Conservation (phyloP, 2,888 invertebrate genomes). For the Lapara coniferarum region DNA sequence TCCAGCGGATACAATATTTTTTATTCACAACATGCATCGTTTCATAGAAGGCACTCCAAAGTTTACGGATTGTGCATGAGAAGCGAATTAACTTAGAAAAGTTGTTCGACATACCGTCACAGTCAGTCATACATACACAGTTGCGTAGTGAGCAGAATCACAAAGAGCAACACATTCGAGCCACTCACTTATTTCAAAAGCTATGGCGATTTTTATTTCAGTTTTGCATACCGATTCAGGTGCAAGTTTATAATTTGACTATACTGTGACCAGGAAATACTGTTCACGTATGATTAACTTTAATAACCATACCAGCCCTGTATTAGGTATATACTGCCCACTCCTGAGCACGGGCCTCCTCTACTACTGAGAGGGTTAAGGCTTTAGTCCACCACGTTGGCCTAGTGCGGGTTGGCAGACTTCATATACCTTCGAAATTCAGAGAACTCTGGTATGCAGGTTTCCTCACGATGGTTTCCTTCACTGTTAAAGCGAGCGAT, state of each 20-base stretch:
- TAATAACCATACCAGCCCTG: too few species aligned
- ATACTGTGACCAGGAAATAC: slow-evolving; percentile 11
- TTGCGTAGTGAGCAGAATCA: slow-evolving; percentile 61
- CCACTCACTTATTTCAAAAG: slow-evolving; percentile 76
- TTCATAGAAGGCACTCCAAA: slow-evolving; percentile 56
- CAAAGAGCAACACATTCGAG: slow-evolving; percentile 78
- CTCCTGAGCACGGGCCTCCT: too few species aligned
- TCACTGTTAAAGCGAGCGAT: too few species aligned
- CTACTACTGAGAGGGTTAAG: too few species aligned
- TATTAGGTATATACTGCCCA: too few species aligned
- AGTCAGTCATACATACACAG: slow-evolving; percentile 46
- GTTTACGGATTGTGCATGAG: slow-evolving; percentile 75
- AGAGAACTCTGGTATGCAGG: too few species aligned
- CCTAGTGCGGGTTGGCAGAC: too few species aligned
- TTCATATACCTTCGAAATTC: too few species aligned
- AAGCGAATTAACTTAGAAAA: slow-evolving; percentile 77
- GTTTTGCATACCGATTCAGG: slow-evolving; percentile 58
- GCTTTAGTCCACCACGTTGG: too few species aligned
- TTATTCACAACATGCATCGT: slow-evolving; percentile 54
- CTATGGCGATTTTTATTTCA: slow-evolving; percentile 70
- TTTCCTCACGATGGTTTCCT: too few species aligned
- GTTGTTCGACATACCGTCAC: slow-evolving; percentile 67
- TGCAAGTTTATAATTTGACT: slow-evolving; percentile 62
- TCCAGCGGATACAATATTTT: slow-evolving; percentile 41
- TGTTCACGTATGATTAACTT: neutral